Percentiles rank a stretch among this genome's conserved stretches.
phyloP scores from a whole-genome alignment of 2,113 vertebrate species.

The Suncus etruscus region DNA sequence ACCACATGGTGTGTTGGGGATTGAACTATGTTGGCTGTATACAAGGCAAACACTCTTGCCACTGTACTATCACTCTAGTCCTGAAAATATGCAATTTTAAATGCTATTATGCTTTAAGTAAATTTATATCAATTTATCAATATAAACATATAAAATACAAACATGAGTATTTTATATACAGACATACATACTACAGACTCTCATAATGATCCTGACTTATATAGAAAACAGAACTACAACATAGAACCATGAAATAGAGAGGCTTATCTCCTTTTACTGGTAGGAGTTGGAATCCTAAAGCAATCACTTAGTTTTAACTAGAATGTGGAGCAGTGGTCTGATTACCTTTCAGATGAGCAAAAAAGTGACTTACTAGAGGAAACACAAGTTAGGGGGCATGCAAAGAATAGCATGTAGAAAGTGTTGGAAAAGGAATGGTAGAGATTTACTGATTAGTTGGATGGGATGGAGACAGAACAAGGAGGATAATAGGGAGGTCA shows the following conservation, averaged over 20 bases:
- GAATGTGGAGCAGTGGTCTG: neutral
- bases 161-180: neutral
- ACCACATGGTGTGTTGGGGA: too few relatives aligned
- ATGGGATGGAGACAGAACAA: neutral
- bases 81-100: neutral
- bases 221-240: neutral
- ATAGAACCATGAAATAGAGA: neutral
- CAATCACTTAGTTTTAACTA: neutral
- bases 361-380: neutral
- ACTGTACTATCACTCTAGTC: too few relatives aligned
- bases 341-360: neutral
- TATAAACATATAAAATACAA: neutral
- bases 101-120: neutral
- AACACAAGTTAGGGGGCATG: neutral
- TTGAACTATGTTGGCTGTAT: too few relatives aligned
- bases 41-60: too few relatives aligned
- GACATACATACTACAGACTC: neutral
- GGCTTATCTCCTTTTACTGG: neutral
- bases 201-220: neutral
- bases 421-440: constrained; percentile 14
- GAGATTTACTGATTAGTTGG: neutral
- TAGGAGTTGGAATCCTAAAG: neutral
- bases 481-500: neutral
- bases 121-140: neutral
- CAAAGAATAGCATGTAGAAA: neutral